Evolutionary conservation across 2,113 vertebrate genomes (phyloP), one percentile per base, ranked within the genome.

Genomic region (Xiphophorus couchianus): DNA sequence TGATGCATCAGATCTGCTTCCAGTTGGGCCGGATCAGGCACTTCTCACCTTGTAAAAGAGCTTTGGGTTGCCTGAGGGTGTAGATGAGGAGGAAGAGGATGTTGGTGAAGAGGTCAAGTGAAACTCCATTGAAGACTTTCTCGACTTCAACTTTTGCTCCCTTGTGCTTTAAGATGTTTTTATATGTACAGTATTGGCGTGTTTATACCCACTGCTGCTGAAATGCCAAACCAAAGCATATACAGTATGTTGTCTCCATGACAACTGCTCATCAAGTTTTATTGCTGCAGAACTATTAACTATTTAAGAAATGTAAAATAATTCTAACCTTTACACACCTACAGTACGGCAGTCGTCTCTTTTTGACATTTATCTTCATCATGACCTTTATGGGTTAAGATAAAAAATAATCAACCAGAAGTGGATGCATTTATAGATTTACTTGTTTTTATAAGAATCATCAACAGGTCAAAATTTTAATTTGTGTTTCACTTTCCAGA

Each of bases 21-120:
- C 93, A 90, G 92, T 94, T 95, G 91, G 92, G 91, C 91, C 66
- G 83, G 84, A 85, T 83, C 69, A 58, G 87, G 68, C 82, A 92
- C 88, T 94, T 95, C 87, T 92, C 94, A 94, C 94, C 93, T 95
- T 95, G 92, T 94, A 93, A 91, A 95, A 90, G 86, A 86, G 85
- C 83, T 78, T 75, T 75, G 63, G 85, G 80, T 84, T 81, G 80
- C 76, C 80, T 48, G 65, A 83, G 76, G 64, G 71, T 61, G 73
- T 35, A 27, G 73, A 75, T 82, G 28, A 54, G 42, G 69, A 82
- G 72, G 80, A 73, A 60, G 76, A 77, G 69, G 80, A 82, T 35
- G 60, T 51, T 37, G 75, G 73, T 86, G 80, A 73, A 70, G 77
- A 37, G 77, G 71, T 33, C 80, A 62, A 82, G 80, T 66, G 51